These are phyloP conservation scores for Schizothorax lantsangensis DNA, from an alignment of 2,797 vertebrate genomes.

Conservation along the genomic window DNA sequence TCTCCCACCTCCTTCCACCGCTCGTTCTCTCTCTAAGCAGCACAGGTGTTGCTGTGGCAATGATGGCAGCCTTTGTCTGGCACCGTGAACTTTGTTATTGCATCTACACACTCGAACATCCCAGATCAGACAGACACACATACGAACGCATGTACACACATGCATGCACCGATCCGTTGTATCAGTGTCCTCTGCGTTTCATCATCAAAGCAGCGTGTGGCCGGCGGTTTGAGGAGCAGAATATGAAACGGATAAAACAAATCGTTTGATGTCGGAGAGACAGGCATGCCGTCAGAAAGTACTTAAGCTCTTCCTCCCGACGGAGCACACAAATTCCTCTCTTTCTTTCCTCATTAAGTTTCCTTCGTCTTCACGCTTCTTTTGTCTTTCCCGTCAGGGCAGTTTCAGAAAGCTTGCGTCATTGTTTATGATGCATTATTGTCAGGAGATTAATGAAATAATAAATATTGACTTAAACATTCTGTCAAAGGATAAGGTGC, in stretches of 20 bases:
- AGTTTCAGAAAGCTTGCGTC: constrained; percentile 79
- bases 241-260: constrained; percentile 86
- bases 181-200: constrained; percentile 84
- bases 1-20: not conserved
- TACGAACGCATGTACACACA: constrained; percentile 7
- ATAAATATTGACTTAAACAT: constrained; percentile 75
- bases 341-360: constrained; percentile 63
- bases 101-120: constrained; percentile 54
- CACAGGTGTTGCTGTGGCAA: constrained; percentile 54
- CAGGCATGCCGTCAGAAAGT: constrained; percentile 83
- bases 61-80: constrained; percentile 56
- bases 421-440: constrained; percentile 78
- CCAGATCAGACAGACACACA: constrained; percentile 50
- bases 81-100: constrained; percentile 57
- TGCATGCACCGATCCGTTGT: constrained; percentile 63
- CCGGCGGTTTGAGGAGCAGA: constrained; percentile 80
- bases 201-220: constrained; percentile 84
- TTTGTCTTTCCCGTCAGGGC: constrained; percentile 66
- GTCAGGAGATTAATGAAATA: constrained; percentile 78
- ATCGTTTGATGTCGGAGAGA: constrained; percentile 88
- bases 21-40: constrained; percentile 37
- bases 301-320: constrained; percentile 83
- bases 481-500: constrained; percentile 51
- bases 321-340: constrained; percentile 62
- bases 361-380: constrained; percentile 51